These are phyloP conservation scores for Symphodus melops DNA, from an alignment of 2,113 vertebrate species.

Conservation along the genomic window DNA sequence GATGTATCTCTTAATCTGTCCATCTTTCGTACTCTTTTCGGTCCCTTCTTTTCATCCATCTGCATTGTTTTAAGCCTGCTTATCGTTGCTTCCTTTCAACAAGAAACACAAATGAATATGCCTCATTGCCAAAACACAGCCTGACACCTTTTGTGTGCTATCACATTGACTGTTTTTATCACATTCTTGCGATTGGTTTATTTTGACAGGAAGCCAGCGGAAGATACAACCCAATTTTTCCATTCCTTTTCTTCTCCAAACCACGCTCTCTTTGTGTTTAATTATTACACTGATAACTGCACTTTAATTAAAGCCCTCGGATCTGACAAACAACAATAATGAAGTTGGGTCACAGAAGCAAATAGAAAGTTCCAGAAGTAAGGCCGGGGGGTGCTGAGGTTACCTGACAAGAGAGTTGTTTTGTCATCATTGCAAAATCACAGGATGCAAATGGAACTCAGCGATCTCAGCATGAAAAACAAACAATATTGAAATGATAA, in stretches of 20 bases:
- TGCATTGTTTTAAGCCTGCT: constrained; percentile 45
- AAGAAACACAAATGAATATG: constrained; percentile 49
- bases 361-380: constrained; percentile 38
- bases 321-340: constrained; percentile 58
- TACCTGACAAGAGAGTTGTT: background rate
- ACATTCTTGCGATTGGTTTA: constrained; percentile 33
- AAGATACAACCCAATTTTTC: constrained; percentile 18
- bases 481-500: background rate
- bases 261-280: constrained; percentile 42
- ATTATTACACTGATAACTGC: constrained; percentile 45
- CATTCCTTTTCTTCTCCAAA: constrained; percentile 15
- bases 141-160: constrained; percentile 46
- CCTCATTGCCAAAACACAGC: constrained; percentile 47
- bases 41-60: constrained; percentile 2
- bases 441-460: background rate
- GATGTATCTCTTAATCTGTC: constrained; percentile 25
- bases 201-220: constrained; percentile 50
- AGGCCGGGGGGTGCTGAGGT: background rate
- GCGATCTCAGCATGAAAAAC: background rate
- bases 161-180: constrained; percentile 40
- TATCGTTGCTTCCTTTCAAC: constrained; percentile 54
- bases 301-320: constrained; percentile 60
- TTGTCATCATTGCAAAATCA: background rate
- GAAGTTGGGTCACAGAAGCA: constrained; percentile 28
- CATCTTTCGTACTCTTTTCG: constrained; percentile 2